phyloP scores from a whole-genome alignment of 2,797 vertebrate genomes.

The Eulemur albifrons region DNA sequence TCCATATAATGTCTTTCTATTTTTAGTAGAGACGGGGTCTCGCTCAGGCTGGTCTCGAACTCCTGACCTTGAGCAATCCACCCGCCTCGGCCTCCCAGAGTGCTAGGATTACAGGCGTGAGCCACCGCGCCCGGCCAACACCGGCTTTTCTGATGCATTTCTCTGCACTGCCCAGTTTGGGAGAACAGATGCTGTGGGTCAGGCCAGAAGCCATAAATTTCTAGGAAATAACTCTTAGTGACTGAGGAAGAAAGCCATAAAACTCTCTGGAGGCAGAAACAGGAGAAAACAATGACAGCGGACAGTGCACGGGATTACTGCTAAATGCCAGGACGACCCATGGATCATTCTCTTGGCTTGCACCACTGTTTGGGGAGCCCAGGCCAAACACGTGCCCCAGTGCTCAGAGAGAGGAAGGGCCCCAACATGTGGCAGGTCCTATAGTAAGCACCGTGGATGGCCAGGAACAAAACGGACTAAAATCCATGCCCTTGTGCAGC shows the following conservation, averaged over 20 bases:
- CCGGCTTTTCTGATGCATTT: conserved; percentile 51
- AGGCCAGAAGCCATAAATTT: conserved; percentile 56
- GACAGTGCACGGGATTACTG: conserved; percentile 52
- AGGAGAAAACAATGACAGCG: conserved; percentile 67
- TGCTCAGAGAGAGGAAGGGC: conserved; percentile 41
- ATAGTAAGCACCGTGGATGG: accelerated
- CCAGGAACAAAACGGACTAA: neutral
- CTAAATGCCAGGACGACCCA: conserved; percentile 56
- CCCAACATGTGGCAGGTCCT: accelerated
- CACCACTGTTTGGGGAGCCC: neutral
- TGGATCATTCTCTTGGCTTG: conserved; percentile 64
- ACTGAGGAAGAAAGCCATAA: conserved; percentile 76
- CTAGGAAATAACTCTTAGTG: conserved; percentile 66
- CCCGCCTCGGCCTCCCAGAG: too few relatives aligned
- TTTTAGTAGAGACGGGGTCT: too few relatives aligned
- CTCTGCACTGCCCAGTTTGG: conserved; percentile 34
- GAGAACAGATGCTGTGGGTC: conserved; percentile 63
- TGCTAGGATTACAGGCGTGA: too few relatives aligned
- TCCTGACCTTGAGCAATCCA: too few relatives aligned
- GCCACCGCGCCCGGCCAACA: too few relatives aligned
- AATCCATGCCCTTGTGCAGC: accelerated
- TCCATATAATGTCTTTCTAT: too few relatives aligned
- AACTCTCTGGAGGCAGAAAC: conserved; percentile 61
- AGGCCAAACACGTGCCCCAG: neutral
- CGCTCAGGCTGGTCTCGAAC: too few relatives aligned